Evolutionary conservation across 2,797 vertebrate species (phyloP), one percentile per base, ranked within the genome.

Genomic region (Furcifer pardalis): DNA sequence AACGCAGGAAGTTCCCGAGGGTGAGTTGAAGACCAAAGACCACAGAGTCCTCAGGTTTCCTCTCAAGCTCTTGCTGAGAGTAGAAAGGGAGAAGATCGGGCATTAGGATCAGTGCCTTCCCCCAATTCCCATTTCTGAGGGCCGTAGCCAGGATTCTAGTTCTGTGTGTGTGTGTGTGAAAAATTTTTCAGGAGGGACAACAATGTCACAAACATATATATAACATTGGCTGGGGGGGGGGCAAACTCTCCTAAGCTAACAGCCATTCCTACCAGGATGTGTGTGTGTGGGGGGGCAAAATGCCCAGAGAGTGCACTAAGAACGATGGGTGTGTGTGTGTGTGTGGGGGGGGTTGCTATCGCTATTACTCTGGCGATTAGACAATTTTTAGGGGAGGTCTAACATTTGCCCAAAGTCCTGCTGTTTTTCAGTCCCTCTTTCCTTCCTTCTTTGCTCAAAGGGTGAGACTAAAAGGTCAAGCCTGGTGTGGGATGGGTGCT

Each of bases 401-500:
- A 42, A 0, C 25, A 25, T 59, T 87, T 72, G 2, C 32, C 79
- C 0, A 9, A 62, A 62, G 25, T 25, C 25, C 0, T 35, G 74
- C 78, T 63, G 73, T 1, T 80, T n/a, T 32, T 30, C 35, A 0
- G 73, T 6, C 0, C 65, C 59, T 1, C 56, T 37, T 32, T 63
- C 83, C 84, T 35, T 13, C 66, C 35, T 56, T 60, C 3, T 30
- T 73, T 62, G 86, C 76, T 71, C 79, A 1, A 15, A 81, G 15
- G 1, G 25, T 59, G 17, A 1, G 9, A 62, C 79, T 0, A 46
- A 72, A 87, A 89, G 91, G 92, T 91, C 91, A 82, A 87, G 65
- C 84, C 91, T 92, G 80, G 83, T 86, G 60, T 84, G 84, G 86
- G 92, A 80, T 3, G 87, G 76, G 87, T 79, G 86, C 79, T 75